phyloP scores from a whole-genome alignment of 2,113 vertebrate species.

The Elaphurus davidianus region DNA sequence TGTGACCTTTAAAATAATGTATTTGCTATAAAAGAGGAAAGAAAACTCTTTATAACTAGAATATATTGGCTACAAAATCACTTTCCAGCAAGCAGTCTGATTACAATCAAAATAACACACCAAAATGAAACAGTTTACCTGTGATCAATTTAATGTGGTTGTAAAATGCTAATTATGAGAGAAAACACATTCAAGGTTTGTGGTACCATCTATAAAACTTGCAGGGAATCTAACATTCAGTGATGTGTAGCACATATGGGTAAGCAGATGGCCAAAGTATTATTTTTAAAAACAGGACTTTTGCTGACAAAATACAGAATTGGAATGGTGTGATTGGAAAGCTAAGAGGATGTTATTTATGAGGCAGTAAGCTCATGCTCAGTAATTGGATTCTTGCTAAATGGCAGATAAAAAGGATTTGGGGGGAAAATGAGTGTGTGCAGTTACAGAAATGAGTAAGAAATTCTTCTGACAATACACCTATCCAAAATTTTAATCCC shows the following conservation, averaged over 20 bases:
- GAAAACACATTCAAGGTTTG: constrained; percentile 72
- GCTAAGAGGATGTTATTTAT: constrained; percentile 74
- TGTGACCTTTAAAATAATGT: constrained; percentile 79
- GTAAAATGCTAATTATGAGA: constrained; percentile 78
- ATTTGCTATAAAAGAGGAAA: constrained; percentile 69
- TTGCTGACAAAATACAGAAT: constrained; percentile 82
- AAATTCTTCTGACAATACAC: constrained; percentile 5
- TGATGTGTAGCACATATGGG: constrained; percentile 72
- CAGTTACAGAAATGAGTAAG: neutral
- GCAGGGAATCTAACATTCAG: constrained; percentile 70
- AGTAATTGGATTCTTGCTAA: constrained; percentile 69
- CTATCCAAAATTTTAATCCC: neutral
- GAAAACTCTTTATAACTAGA: constrained; percentile 69
- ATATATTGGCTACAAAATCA: constrained; percentile 78
- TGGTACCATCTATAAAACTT: constrained; percentile 74
- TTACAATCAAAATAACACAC: constrained; percentile 79
- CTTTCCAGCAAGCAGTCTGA: constrained; percentile 73
- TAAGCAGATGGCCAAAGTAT: constrained; percentile 78
- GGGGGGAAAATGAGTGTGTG: neutral
- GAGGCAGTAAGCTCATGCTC: constrained; percentile 48
- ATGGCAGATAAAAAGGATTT: constrained; percentile 61
- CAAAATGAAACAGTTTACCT: constrained; percentile 81
- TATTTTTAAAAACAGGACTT: constrained; percentile 80
- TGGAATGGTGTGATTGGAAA: constrained; percentile 73
- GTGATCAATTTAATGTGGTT: constrained; percentile 78